Evolutionary conservation across 2,888 invertebrate genomes (phyloP), one percentile per base, ranked within the genome.

Genomic region (Stenolophus ochropezus): DNA sequence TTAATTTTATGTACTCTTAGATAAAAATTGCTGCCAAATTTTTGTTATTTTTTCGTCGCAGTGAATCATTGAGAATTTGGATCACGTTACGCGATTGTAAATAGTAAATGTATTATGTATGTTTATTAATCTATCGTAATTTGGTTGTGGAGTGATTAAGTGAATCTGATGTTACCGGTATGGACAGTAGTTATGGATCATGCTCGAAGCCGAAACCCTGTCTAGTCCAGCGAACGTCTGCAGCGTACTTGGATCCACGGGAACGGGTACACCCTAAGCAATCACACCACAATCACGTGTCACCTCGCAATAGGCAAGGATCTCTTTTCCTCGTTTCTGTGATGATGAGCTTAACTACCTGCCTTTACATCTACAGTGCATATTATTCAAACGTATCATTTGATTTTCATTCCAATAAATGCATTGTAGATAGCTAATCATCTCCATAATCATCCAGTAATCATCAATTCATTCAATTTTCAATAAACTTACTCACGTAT

Each of bases 131-230:
- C 8, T 20, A n/a, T 25, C 61, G 25, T 61, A 18, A 61, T 61
- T 21, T 61, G 61, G 14, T 61, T 61, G 23, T 61, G 56, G 56
- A 53, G 18, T 61, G 61, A 61, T 42, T 6, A 23, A 25, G 6
- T 61, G 61, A n/a, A 27, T 61, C 21, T 61, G 23, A 27, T 61
- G 61, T 61, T 61, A 27, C 23, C 25, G 61, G 61, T 61, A 61
- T 61, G 61, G 61, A 69, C 16, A 69, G 65, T 90, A 92, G 92
- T 90, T 92, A 92, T 90, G 91, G 91, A 88, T 91, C 91, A 86
- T 91, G 91, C 86, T 91, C 91, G 86, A 92, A 92, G 89, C 93
- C 92, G 85, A 93, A 93, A 90, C 91, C 93, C 87, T 93, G 93
- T 90, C 90, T 93, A 89, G 92, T 92, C 85, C 92, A 92, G 88